A percentile compares a stretch with the other conserved stretches of the same genome.
These are phyloP conservation scores for Rafetus swinhoei DNA, from an alignment of 2,113 vertebrate species.

Conservation along the genomic window DNA sequence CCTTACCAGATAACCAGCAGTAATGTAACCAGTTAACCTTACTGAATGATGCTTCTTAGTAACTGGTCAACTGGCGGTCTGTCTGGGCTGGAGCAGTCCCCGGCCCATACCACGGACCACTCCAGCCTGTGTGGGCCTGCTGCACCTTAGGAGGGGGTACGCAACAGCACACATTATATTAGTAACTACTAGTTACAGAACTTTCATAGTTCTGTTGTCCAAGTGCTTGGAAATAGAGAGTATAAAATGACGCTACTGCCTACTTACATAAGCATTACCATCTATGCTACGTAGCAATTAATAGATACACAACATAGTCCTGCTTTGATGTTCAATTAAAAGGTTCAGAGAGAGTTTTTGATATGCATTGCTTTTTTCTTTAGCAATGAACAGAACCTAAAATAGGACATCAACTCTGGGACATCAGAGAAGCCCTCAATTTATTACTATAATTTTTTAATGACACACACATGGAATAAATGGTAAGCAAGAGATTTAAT, in stretches of 20 bases:
- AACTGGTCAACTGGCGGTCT: no score
- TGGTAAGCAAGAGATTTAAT: neutral
- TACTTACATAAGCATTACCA: neutral
- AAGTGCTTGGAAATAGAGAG: neutral
- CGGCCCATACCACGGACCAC: no score
- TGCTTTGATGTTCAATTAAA: neutral
- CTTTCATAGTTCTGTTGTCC: accelerated
- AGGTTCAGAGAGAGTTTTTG: neutral
- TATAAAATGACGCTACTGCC: accelerated
- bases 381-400: neutral
- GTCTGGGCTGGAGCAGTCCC: no score
- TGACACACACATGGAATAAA: neutral
- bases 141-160: neutral
- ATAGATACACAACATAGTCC: neutral
- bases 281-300: neutral
- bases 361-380: neutral
- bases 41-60: no score
- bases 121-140: no score
- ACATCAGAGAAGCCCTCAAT: neutral
- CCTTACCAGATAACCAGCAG: no score
- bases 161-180: neutral
- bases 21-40: no score
- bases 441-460: neutral
- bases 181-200: neutral
- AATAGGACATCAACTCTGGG: neutral